These are phyloP conservation scores for Rhizoglyphus robini DNA, from an alignment of 1,140 invertebrate species.

Conservation along the genomic window DNA sequence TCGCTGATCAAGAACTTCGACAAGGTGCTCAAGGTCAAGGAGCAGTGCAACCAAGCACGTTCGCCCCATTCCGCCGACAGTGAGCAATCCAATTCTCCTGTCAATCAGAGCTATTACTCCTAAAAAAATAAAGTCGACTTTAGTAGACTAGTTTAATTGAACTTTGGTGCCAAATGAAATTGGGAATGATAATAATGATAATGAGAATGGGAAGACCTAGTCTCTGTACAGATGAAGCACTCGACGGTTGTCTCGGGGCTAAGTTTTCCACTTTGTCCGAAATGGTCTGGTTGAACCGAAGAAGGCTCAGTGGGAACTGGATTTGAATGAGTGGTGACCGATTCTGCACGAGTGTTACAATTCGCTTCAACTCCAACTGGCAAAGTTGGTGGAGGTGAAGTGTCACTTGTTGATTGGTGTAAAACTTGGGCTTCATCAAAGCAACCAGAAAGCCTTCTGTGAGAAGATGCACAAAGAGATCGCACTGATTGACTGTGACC, in stretches of 20 bases:
- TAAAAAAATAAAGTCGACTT: not conserved
- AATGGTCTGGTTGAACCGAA: not conserved
- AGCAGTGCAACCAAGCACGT: not conserved
- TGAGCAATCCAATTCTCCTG: no score
- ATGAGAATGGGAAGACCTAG: not conserved
- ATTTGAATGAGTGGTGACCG: conserved; percentile 1
- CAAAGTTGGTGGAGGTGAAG: not conserved
- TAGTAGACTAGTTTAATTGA: not conserved
- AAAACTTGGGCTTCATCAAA: not conserved
- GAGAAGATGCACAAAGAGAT: not conserved
- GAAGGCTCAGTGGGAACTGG: not conserved
- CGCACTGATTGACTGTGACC: not conserved
- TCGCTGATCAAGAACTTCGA: conserved; percentile 1
- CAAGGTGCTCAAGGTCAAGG: not conserved
- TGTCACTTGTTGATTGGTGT: not conserved
- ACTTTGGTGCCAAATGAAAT: not conserved
- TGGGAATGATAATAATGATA: not conserved
- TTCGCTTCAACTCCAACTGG: not conserved
- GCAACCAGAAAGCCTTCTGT: not conserved
- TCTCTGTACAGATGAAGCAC: no score
- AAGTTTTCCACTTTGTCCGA: not conserved
- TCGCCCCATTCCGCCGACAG: no score
- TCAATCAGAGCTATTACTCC: not conserved
- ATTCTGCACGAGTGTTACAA: not conserved
- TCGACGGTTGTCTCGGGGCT: no score